Conservation (phyloP, 2,888 invertebrate species). For the Ecliptopera silaceata region DNA sequence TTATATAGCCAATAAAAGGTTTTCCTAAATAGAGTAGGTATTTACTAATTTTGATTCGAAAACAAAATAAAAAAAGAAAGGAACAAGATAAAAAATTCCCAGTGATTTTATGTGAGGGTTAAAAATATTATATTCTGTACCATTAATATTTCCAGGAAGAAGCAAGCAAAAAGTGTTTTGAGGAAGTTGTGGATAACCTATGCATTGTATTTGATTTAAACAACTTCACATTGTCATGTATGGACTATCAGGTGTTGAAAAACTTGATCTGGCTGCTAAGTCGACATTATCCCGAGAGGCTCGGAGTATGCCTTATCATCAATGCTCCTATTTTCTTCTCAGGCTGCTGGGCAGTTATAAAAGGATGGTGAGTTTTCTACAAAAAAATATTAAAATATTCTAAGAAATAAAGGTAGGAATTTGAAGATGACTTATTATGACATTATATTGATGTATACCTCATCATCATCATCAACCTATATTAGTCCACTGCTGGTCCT, state of each 20-base stretch:
- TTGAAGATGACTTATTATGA: too few relatives aligned
- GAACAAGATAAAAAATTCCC: too few relatives aligned
- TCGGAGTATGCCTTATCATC: slow-evolving; percentile 89
- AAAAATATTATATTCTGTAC: neutral
- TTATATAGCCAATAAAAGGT: too few relatives aligned
- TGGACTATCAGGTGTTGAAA: slow-evolving; percentile 92
- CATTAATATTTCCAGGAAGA: slow-evolving; percentile 83
- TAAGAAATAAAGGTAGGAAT: too few relatives aligned
- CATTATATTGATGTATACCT: too few relatives aligned
- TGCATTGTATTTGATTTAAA: slow-evolving; percentile 91
- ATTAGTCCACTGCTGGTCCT: too few relatives aligned
- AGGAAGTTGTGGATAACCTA: slow-evolving; percentile 90
- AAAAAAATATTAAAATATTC: too few relatives aligned
- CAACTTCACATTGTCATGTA: slow-evolving; percentile 88
- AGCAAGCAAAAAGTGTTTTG: slow-evolving; percentile 89
- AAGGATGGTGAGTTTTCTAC: slow-evolving; percentile 84
- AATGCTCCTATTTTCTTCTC: slow-evolving; percentile 89
- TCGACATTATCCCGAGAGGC: slow-evolving; percentile 89
- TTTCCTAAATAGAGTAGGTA: too few relatives aligned
- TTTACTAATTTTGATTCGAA: too few relatives aligned
- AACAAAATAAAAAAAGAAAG: too few relatives aligned
- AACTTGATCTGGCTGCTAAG: slow-evolving; percentile 90
- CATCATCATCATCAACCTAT: too few relatives aligned
- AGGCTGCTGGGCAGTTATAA: slow-evolving; percentile 90
- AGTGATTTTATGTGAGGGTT: too few relatives aligned